Evolutionary conservation across 2,113 vertebrate genomes (phyloP).

Genomic region (Calyptommatus sinebrachiatus): DNA sequence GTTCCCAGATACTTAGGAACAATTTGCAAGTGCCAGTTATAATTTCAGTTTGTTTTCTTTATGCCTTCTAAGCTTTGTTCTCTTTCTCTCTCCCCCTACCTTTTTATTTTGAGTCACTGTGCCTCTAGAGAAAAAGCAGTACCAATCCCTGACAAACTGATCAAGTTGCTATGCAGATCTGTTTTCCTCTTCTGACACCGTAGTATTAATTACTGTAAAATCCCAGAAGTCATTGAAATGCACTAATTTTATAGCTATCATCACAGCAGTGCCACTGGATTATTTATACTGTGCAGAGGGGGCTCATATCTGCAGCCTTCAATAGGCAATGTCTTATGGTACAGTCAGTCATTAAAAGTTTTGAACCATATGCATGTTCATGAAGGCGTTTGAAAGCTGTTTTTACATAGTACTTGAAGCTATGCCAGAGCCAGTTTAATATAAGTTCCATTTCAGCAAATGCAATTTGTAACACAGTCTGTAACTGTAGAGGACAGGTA

Average conservation of each 20-base stretch:
- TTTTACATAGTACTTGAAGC: not conserved
- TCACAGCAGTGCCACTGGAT: constrained; percentile 1
- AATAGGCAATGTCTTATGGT: not conserved
- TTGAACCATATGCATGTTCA: not conserved
- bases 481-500: no score
- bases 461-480: no score
- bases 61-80: constrained; percentile 41
- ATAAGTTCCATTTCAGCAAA: no score
- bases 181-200: constrained; percentile 2
- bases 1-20: constrained; percentile 62
- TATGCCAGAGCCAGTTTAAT: not conserved
- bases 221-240: constrained; percentile 2
- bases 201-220: constrained; percentile 11
- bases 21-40: constrained; percentile 63
- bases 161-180: not conserved
- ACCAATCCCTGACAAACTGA: not conserved
- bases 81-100: not conserved
- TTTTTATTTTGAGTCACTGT: not conserved
- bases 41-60: constrained; percentile 58
- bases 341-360: not conserved
- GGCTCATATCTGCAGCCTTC: not conserved
- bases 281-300: not conserved
- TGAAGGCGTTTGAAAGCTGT: not conserved
- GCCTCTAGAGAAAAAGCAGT: constrained; percentile 9
- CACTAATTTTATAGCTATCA: constrained; percentile 7